Percentiles rank a stretch among this genome's conserved stretches.
Evolutionary conservation across 1,140 invertebrate genomes (phyloP).

Genomic region (Halesus radiatus): DNA sequence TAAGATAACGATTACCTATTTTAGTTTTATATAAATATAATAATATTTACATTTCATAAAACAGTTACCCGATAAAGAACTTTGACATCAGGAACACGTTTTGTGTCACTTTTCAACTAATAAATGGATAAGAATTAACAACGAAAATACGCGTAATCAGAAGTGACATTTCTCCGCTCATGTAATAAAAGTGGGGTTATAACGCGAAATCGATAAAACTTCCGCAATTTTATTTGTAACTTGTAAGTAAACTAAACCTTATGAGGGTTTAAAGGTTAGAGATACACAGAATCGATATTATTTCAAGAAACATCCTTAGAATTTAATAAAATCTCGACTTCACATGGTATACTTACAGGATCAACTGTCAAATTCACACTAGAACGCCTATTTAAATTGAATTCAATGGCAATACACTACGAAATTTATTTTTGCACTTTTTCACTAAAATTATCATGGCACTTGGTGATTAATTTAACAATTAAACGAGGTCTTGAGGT

Average conservation of each 20-base stretch:
- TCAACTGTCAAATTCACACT: slow-evolving; percentile 34
- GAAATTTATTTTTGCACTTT: slow-evolving; percentile 46
- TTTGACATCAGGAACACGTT: too few species aligned
- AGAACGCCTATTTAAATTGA: slow-evolving; percentile 1
- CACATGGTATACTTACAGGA: slow-evolving; percentile 30
- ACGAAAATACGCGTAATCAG: not conserved
- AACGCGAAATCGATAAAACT: slow-evolving; percentile 71
- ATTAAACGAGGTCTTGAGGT: slow-evolving; percentile 34
- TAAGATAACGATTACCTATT: too few species aligned
- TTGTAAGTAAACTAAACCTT: slow-evolving; percentile 27
- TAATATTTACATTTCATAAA: too few species aligned
- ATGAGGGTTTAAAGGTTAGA: slow-evolving; percentile 25
- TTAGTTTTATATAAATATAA: too few species aligned
- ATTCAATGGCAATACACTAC: slow-evolving; percentile 29
- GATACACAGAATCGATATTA: not conserved
- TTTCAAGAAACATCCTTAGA: not conserved
- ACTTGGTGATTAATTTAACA: slow-evolving; percentile 49
- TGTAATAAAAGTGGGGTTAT: slow-evolving; percentile 58
- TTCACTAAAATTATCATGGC: slow-evolving; percentile 52
- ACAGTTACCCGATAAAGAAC: too few species aligned
- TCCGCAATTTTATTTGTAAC: slow-evolving; percentile 68
- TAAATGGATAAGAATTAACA: not conserved
- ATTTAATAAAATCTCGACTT: not conserved
- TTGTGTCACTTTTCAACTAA: too few species aligned
- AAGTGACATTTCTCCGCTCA: slow-evolving; percentile 31